A percentile compares a stretch with the other conserved stretches of the same genome.
These are phyloP conservation scores for Hypercompe scribonia DNA, from an alignment of 2,888 invertebrate species.

Conservation along the genomic window DNA sequence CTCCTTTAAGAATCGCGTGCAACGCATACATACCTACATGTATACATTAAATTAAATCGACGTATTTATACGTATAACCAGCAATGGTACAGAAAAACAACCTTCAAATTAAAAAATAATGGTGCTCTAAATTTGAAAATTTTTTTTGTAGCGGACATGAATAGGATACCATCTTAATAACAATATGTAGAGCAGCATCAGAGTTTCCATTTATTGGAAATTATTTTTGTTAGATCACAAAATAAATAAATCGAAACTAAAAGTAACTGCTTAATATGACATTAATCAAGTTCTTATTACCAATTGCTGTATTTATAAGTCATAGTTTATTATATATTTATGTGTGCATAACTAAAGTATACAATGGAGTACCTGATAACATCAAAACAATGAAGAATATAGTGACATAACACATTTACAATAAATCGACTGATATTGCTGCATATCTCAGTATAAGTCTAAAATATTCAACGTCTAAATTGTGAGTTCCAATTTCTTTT, in stretches of 20 bases:
- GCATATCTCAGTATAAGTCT: not conserved
- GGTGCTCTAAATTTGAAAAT: not conserved
- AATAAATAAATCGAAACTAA: conserved; percentile 38
- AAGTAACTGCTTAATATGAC: conserved; percentile 22
- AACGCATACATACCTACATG: conserved; percentile 51
- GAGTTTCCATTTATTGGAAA: not conserved
- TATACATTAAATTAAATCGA: not conserved
- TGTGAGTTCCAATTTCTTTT: not conserved
- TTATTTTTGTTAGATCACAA: conserved; percentile 29
- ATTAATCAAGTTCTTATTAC: conserved; percentile 13
- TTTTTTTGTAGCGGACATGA: not conserved
- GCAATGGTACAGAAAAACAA: not conserved
- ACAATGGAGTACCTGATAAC: not conserved
- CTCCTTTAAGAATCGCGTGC: conserved; percentile 78
- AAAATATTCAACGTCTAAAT: not conserved
- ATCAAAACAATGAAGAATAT: not conserved
- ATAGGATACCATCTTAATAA: not conserved
- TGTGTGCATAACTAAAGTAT: not conserved
- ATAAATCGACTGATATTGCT: not conserved
- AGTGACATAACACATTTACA: not conserved
- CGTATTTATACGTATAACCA: not conserved
- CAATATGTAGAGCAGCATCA: not conserved
- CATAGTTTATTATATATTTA: not conserved
- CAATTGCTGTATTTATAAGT: not conserved
- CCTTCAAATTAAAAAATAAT: not conserved